Evolutionary conservation across 2,113 vertebrate species (phyloP).

Genomic region (Mirza zaza): DNA sequence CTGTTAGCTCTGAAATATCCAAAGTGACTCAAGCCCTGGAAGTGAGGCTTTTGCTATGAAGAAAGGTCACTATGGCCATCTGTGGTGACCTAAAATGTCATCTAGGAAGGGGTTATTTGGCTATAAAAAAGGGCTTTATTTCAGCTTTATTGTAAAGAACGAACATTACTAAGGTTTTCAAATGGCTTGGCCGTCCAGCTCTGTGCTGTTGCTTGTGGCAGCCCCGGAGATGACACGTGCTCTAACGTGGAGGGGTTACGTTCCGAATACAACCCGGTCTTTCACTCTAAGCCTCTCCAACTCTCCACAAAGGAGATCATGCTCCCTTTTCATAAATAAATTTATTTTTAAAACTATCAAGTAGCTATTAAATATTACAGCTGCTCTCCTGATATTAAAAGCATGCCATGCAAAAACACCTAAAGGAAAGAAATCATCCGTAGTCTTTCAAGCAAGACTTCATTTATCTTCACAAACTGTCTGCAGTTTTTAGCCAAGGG

Average conservation of each 20-base stretch:
- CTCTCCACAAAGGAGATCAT: not conserved
- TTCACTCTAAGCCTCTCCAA: fast-evolving
- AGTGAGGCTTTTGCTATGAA: not conserved
- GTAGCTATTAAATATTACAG: not conserved
- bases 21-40: not conserved
- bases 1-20: not conserved
- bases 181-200: not conserved
- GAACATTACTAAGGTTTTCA: not conserved
- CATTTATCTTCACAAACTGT: not conserved
- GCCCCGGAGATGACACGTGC: not conserved
- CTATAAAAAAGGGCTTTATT: not conserved
- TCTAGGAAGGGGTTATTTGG: not conserved
- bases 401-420: not conserved
- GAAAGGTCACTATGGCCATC: not conserved
- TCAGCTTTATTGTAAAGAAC: not conserved
- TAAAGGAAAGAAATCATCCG: not conserved
- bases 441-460: not conserved
- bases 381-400: not conserved
- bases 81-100: not conserved
- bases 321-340: not conserved
- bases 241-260: not conserved
- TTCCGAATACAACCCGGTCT: not conserved
- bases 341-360: not conserved
- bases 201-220: not conserved
- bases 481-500: not conserved